Conservation (phyloP, 1,140 invertebrate species). For the Aricia agestis region DNA sequence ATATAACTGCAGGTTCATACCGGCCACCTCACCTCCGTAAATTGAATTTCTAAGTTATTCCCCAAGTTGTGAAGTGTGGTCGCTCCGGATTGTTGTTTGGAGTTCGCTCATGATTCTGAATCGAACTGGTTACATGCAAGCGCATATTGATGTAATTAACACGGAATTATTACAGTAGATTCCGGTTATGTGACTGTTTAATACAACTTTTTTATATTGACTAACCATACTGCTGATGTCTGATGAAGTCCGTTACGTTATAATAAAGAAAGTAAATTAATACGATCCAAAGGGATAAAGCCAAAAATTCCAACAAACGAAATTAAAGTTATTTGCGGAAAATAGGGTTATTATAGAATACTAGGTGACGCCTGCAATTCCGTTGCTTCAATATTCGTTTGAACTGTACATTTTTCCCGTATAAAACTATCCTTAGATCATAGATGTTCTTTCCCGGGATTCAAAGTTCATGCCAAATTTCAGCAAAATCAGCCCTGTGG, state of each 20-base stretch:
- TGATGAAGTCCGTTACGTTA: no score
- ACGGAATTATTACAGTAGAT: neutral
- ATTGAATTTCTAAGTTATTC: constrained; percentile 64
- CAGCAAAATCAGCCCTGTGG: no score
- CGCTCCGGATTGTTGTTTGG: constrained; percentile 21
- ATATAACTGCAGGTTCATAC: constrained; percentile 29
- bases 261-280: neutral
- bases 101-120: constrained; percentile 4
- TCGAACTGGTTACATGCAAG: constrained; percentile 6
- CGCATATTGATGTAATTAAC: neutral
- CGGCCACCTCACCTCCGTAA: constrained; percentile 40
- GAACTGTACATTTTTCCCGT: no score
- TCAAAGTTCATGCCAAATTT: no score
- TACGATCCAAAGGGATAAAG: neutral
- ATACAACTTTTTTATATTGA: no score
- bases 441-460: no score
- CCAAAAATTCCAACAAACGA: neutral
- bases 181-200: neutral
- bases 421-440: no score
- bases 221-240: no score
- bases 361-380: no score
- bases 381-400: no score
- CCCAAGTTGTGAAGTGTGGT: constrained; percentile 51
- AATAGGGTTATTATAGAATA: neutral
- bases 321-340: neutral